These are phyloP conservation scores for Orchesellides sinensis DNA, from an alignment of 2,888 invertebrate species.

Conservation along the genomic window DNA sequence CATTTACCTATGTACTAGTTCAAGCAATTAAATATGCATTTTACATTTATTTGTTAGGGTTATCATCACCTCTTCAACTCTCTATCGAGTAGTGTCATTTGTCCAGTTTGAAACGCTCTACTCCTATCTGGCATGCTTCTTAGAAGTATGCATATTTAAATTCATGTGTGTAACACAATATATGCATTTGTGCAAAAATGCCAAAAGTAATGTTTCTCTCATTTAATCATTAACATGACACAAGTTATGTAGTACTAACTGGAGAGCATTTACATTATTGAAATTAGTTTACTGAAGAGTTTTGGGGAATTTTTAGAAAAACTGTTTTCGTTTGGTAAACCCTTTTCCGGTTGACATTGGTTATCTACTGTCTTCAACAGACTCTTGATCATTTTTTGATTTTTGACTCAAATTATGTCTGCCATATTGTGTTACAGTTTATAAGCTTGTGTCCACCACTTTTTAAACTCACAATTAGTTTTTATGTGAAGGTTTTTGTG, in stretches of 20 bases:
- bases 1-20: no score
- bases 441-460: neutral
- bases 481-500: neutral
- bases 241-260: neutral
- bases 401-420: neutral
- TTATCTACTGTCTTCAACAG: neutral
- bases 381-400: conserved; percentile 7
- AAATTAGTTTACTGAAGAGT: no score
- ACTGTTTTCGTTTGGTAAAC: conserved; percentile 8
- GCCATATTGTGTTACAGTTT: neutral
- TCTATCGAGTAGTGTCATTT: no score
- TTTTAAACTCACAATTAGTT: neutral
- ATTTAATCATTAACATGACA: neutral
- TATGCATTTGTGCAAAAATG: neutral
- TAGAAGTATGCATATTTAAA: neutral
- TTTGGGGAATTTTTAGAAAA: neutral
- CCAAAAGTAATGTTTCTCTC: neutral
- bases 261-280: neutral
- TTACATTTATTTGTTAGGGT: no score
- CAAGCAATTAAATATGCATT: no score
- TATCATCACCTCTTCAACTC: no score
- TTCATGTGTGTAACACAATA: no score
- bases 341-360: conserved; percentile 34
- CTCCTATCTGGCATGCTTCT: neutral
- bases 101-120: no score